phyloP scores from a whole-genome alignment of 2,113 vertebrate genomes.

The Oreotrochilus melanogaster region DNA sequence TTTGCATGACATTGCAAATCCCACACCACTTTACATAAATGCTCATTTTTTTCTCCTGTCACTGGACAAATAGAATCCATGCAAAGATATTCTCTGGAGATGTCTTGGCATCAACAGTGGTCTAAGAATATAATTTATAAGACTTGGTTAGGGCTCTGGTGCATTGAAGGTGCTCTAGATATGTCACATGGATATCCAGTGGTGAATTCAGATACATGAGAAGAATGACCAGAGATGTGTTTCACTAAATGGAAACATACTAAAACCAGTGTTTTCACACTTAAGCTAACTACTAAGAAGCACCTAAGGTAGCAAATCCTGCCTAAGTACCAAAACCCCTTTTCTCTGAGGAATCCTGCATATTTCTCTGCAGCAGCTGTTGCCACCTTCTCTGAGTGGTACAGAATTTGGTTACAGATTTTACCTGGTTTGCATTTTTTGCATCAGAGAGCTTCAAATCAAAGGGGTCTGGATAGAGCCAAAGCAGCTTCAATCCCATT shows the following conservation, averaged over 20 bases:
- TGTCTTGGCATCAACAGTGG: background rate
- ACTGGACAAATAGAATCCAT: background rate
- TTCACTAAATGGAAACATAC: background rate
- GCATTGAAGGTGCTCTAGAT: background rate
- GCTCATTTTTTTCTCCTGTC: background rate
- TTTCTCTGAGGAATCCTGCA: background rate
- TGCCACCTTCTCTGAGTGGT: background rate
- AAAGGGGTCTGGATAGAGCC: background rate
- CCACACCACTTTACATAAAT: background rate
- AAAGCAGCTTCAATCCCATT: background rate
- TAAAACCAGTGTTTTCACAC: background rate
- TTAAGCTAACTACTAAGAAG: background rate
- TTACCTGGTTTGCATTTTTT: background rate
- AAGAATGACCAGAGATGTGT: background rate
- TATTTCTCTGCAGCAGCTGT: background rate
- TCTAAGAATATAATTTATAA: background rate
- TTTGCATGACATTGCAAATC: background rate
- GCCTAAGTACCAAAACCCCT: background rate
- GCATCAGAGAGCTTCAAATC: background rate
- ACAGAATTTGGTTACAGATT: background rate
- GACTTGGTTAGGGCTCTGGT: background rate
- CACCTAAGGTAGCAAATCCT: background rate
- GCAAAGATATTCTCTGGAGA: background rate
- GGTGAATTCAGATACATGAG: background rate
- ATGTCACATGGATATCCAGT: background rate